Evolutionary conservation across 2,888 invertebrate genomes (phyloP), one percentile per base, ranked within the genome.

Genomic region (Drosophila heteroneura): DNA sequence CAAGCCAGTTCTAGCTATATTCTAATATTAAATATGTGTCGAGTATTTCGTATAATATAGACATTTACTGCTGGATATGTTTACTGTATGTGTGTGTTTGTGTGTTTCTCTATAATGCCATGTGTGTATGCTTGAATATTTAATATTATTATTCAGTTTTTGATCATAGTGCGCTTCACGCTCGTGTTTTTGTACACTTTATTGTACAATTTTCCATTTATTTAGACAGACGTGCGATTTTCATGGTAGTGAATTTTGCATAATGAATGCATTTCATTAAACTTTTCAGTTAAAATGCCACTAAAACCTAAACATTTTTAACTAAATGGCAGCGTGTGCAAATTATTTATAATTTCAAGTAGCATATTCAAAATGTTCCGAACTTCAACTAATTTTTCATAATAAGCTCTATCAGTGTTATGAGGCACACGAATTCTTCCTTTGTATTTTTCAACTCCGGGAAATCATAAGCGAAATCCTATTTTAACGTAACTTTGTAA

Each of bases 291-390:
- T 61, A 7, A 35, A 68, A 32, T 59, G 30, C 30, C 32, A 56
- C 70, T 74, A 69, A 71, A 85, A 53, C 9, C 16, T 16, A 26
- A 66, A 71, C 9, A 54, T 53, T 64, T 77, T 68, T 67, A 76
- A 77, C 76, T 87, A 82, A 86, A 87, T 82, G 81, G 82, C 87
- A 75, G 78, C 59, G 65, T 66, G 65, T 68, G 84, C 71, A 75
- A 82, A 70, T 70, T 60, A 73, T 74, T 67, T 67, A 56, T 70
- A 73, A 60, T 65, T 60, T 12, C 5, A 26, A 53, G 37, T 49
- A 26, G 52, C 41, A 63, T 61, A 39, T 63, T 60, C 49, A 51
- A 30, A 12, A 37, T 51, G 16, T 59, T 54, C 56, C 32, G 52
- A 64, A 74, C 53, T 75, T 82, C 37, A 73, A 82, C 70, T 79